Percentiles rank a stretch among this genome's conserved stretches.
These are phyloP conservation scores for Drosophila bunnanda DNA, from an alignment of 2,888 invertebrate species.

Conservation along the genomic window DNA sequence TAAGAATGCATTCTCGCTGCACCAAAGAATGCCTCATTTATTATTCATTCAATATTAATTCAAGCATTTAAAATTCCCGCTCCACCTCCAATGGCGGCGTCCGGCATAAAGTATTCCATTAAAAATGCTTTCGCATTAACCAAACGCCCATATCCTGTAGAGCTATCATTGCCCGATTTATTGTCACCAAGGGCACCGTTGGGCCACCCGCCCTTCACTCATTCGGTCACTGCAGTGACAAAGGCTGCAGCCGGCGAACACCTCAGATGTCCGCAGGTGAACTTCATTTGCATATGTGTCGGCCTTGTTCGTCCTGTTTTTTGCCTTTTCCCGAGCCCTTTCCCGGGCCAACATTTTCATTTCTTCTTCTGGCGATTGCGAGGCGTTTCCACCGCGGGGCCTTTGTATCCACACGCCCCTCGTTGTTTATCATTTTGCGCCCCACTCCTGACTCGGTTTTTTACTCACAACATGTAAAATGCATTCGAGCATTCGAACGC, in stretches of 20 bases:
- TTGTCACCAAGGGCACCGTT: slow-evolving; percentile 37
- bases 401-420: slow-evolving; percentile 33
- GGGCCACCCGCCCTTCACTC: slow-evolving; percentile 12
- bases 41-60: slow-evolving; percentile 41
- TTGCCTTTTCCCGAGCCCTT: neutral
- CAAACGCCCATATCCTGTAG: slow-evolving; percentile 35
- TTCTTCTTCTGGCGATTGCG: slow-evolving; percentile 9
- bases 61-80: slow-evolving; percentile 26
- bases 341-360: slow-evolving; percentile 1
- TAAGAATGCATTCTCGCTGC: slow-evolving; percentile 10
- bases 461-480: slow-evolving; percentile 42
- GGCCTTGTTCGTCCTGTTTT: slow-evolving; percentile 4
- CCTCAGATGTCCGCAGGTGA: slow-evolving; percentile 39
- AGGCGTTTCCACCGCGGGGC: slow-evolving; percentile 22
- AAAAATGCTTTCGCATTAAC: slow-evolving; percentile 30
- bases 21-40: slow-evolving; percentile 23
- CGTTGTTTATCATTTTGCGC: slow-evolving; percentile 30
- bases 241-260: slow-evolving; percentile 32
- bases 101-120: slow-evolving; percentile 41
- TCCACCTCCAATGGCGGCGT: neutral
- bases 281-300: slow-evolving; percentile 52
- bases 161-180: slow-evolving; percentile 57
- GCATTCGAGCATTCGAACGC: slow-evolving; percentile 32
- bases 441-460: slow-evolving; percentile 10
- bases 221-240: slow-evolving; percentile 15